phyloP scores from a whole-genome alignment of 2,797 vertebrate species.

The Myioborus miniatus region DNA sequence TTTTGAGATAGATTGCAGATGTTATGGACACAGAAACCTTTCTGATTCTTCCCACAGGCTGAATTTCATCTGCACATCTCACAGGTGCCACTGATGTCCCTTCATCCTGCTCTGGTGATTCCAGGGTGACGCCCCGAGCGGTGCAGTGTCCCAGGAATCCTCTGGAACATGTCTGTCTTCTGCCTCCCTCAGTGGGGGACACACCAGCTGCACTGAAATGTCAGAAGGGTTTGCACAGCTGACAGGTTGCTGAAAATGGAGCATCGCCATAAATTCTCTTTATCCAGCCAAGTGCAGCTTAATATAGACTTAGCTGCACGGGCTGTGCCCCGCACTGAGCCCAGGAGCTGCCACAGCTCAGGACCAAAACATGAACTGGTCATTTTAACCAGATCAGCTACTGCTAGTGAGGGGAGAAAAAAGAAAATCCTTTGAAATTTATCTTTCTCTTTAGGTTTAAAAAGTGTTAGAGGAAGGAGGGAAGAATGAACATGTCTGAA shows the following conservation, averaged over 20 bases:
- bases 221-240: conserved; percentile 81
- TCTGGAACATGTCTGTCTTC: conserved; percentile 5
- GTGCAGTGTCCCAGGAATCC: neutral
- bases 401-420: rapidly evolving
- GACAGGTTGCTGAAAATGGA: conserved; percentile 79
- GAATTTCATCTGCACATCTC: neutral
- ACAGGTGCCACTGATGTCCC: rapidly evolving
- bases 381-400: neutral
- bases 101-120: rapidly evolving
- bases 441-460: conserved; percentile 18
- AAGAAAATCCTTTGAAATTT: neutral
- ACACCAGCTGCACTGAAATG: conserved; percentile 81
- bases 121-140: neutral
- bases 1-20: neutral
- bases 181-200: neutral
- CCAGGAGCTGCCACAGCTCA: neutral
- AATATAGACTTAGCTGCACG: conserved; percentile 74
- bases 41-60: neutral
- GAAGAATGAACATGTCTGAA: conserved; percentile 73
- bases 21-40: rapidly evolving
- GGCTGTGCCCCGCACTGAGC: conserved; percentile 16
- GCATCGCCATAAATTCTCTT: conserved; percentile 73
- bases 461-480: neutral
- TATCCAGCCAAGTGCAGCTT: conserved; percentile 72
- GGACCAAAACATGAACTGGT: conserved; percentile 19